Evolutionary conservation across 2,113 vertebrate species (phyloP).

Genomic region (Hippocampus zosterae): DNA sequence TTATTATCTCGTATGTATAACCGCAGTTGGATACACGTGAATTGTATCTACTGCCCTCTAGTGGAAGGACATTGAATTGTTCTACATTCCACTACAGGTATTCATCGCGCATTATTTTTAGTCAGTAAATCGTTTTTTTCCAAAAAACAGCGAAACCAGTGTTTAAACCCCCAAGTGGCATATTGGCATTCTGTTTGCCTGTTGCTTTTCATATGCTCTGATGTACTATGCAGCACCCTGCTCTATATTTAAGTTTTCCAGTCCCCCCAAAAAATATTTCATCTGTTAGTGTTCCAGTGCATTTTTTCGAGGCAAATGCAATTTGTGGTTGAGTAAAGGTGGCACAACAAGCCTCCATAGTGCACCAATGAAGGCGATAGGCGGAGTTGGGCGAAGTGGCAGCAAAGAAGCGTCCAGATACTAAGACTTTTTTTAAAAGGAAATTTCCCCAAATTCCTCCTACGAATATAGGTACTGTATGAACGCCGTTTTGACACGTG

Average conservation of each 20-base stretch:
- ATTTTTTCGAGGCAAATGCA: background rate
- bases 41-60: too few relatives aligned
- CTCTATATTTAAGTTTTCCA: background rate
- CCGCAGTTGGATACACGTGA: too few relatives aligned
- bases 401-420: background rate
- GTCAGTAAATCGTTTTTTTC: too few relatives aligned
- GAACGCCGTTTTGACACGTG: background rate
- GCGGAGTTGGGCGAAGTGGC: slow-evolving; percentile 35
- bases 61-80: too few relatives aligned
- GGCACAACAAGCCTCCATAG: slow-evolving; percentile 26
- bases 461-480: slow-evolving; percentile 33
- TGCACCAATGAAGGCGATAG: slow-evolving; percentile 32
- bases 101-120: too few relatives aligned
- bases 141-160: background rate
- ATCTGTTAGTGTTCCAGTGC: background rate
- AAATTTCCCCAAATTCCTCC: slow-evolving; percentile 13
- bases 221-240: background rate
- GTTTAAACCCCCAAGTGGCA: background rate
- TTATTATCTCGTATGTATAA: too few relatives aligned
- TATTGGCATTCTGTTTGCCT: background rate
- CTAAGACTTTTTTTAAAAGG: slow-evolving; percentile 30
- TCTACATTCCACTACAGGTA: too few relatives aligned
- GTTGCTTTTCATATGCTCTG: background rate
- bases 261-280: background rate
- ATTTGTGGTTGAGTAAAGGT: background rate